These are phyloP conservation scores for Myotis myotis DNA, from an alignment of 2,797 vertebrate species.

Conservation along the genomic window DNA sequence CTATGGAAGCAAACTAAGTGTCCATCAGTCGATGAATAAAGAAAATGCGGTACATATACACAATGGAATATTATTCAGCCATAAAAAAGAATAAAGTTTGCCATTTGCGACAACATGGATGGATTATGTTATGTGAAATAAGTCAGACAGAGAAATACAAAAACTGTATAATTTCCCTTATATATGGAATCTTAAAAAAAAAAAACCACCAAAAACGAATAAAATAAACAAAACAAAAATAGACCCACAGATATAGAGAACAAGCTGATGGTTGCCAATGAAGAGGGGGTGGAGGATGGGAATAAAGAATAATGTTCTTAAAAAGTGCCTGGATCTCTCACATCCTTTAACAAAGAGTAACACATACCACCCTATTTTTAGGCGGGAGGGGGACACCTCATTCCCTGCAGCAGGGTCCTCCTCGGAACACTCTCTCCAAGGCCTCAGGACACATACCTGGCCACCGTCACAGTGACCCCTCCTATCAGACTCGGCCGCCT, in stretches of 20 bases:
- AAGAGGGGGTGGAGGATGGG: not conserved
- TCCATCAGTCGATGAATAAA: not conserved
- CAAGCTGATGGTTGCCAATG: not conserved
- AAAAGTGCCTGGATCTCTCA: not conserved
- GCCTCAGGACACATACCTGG: not conserved
- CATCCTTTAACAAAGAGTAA: not conserved
- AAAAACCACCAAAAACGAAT: not conserved
- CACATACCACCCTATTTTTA: not conserved
- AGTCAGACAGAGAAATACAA: not conserved
- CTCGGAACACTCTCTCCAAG: not conserved
- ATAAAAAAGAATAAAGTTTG: not conserved
- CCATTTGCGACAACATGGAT: not conserved
- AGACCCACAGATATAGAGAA: not conserved
- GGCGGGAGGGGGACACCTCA: not conserved
- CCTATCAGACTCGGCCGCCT: not conserved
- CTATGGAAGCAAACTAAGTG: not conserved
- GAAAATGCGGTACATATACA: not conserved
- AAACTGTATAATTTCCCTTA: not conserved
- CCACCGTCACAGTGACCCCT: not conserved
- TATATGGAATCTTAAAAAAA: not conserved
- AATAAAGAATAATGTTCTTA: not conserved
- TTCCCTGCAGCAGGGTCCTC: not conserved
- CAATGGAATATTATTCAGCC: not conserved
- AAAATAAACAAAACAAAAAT: not conserved
- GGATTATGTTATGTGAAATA: not conserved